Conservation (phyloP, 2,797 vertebrate genomes). For the Spatula clypeata region DNA sequence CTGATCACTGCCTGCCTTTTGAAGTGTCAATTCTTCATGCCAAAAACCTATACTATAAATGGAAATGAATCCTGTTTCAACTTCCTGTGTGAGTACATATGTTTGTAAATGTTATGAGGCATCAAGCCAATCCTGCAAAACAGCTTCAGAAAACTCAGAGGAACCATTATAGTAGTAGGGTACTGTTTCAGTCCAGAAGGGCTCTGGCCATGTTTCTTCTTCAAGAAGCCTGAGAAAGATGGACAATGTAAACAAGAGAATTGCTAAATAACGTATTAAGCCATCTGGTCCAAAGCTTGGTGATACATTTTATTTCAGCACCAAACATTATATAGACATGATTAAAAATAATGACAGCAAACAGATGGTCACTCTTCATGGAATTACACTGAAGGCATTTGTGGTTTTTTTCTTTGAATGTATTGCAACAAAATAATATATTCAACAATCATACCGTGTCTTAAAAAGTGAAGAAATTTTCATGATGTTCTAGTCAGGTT, state of each 20-base stretch:
- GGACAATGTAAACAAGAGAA: not conserved
- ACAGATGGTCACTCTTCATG: conserved; percentile 54
- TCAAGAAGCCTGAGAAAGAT: not conserved
- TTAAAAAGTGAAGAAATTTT: not conserved
- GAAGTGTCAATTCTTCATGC: not conserved
- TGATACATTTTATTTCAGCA: conserved; percentile 39
- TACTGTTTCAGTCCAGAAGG: not conserved
- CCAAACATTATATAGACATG: conserved; percentile 7
- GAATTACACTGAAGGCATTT: conserved; percentile 27
- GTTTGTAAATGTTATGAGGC: not conserved
- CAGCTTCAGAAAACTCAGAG: not conserved
- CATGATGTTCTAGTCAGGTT: not conserved
- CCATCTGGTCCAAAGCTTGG: not conserved
- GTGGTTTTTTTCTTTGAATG: not conserved
- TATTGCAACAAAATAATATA: not conserved
- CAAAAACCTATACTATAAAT: not conserved
- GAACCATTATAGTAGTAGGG: not conserved
- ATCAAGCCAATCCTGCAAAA: not conserved
- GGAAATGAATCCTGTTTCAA: not conserved
- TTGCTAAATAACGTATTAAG: not conserved
- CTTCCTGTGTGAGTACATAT: not conserved
- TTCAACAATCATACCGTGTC: not conserved
- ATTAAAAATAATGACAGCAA: conserved; percentile 63
- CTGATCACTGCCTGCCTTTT: not conserved
- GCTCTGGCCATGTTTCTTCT: not conserved